Evolutionary conservation across 2,113 vertebrate species (phyloP).

Genomic region (Cricetomys ansorgei): DNA sequence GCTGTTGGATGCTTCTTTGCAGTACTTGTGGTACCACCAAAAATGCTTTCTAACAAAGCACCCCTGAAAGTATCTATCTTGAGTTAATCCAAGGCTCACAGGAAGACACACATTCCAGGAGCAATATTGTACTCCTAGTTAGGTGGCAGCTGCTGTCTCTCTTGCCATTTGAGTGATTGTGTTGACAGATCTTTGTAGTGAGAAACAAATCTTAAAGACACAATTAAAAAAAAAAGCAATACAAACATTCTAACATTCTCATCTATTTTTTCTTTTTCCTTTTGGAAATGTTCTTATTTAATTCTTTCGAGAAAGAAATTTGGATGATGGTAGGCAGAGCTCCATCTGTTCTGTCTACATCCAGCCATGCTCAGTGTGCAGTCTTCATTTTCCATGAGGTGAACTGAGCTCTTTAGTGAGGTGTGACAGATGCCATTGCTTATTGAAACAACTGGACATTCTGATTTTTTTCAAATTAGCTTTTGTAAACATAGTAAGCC

Average conservation of each 20-base stretch:
- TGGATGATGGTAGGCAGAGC: neutral
- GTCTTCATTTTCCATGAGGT: neutral
- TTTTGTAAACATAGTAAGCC: slow-evolving; percentile 20
- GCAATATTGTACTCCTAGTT: neutral
- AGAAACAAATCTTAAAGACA: slow-evolving; percentile 62
- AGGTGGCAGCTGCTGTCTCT: slow-evolving; percentile 57
- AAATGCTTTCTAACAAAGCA: slow-evolving; percentile 42
- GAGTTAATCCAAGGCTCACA: slow-evolving; percentile 46
- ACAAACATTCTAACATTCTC: neutral
- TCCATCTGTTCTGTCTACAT: slow-evolving; percentile 43
- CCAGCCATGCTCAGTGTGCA: neutral
- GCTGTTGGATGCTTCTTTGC: slow-evolving; percentile 42
- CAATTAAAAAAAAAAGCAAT: slow-evolving; percentile 41
- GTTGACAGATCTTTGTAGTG: slow-evolving; percentile 62
- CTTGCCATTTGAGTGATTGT: slow-evolving; percentile 38
- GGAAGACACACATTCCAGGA: neutral
- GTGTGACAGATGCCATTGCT: neutral
- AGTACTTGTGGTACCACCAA: slow-evolving; percentile 8
- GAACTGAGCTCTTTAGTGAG: neutral
- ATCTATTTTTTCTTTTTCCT: neutral
- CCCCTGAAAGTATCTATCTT: neutral
- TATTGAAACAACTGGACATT: neutral
- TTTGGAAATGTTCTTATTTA: neutral
- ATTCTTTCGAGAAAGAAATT: neutral
- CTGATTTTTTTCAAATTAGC: neutral